phyloP scores from a whole-genome alignment of 2,113 vertebrate species.

The Boulengeromyrus knoepffleri region DNA sequence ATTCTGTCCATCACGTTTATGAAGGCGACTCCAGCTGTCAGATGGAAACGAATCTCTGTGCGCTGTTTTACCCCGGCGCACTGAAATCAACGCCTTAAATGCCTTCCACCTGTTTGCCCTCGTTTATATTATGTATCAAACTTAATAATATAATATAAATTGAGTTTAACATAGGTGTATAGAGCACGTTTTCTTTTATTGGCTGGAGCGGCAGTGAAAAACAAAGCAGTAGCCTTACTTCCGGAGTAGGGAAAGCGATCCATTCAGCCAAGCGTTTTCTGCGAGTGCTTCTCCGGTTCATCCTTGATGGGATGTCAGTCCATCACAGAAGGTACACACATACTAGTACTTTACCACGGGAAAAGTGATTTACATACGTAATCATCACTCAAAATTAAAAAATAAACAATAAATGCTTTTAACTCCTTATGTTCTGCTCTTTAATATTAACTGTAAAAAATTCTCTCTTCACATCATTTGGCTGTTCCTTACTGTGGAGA shows the following conservation, averaged over 20 bases:
- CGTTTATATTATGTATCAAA: not conserved
- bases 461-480: not conserved
- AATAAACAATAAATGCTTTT: not conserved
- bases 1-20: constrained; percentile 13
- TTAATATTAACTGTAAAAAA: not conserved
- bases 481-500: not conserved
- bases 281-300: not conserved
- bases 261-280: not conserved
- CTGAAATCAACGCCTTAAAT: not conserved
- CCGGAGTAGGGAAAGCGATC: not conserved
- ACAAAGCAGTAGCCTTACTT: not conserved
- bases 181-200: not conserved
- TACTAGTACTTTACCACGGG: not conserved
- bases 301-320: not conserved
- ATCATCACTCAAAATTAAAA: not conserved
- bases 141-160: not conserved
- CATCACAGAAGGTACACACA: not conserved
- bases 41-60: not conserved
- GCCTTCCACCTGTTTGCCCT: not conserved
- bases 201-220: not conserved
- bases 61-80: not conserved
- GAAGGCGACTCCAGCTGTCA: not conserved
- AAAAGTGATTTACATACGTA: not conserved
- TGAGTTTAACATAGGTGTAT: not conserved
- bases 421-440: not conserved